Base-by-base conservation (phyloP, 2,888 invertebrate genomes). In the Chloroclysta siterata region DNA sequence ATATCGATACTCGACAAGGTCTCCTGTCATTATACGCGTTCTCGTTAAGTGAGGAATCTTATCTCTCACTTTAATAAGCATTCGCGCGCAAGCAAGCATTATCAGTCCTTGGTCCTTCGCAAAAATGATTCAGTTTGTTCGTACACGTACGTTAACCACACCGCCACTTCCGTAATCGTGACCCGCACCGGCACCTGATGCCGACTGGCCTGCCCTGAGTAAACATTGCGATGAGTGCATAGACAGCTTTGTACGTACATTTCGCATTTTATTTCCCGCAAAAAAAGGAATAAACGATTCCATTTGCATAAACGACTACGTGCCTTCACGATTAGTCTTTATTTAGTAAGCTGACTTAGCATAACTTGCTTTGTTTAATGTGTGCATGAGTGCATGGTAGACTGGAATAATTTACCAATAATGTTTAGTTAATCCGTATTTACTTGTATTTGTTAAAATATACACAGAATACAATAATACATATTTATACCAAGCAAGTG, bases 211-310 rank as follows among this genome's bases (percentile, higher is more conserved):
- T 74, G 75, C 78, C 71, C 71, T 72, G 70, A 72, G 75, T 73
- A 76, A 79, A 77, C 77, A 81, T 75, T 76, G 77, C 80, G 80
- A 75, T 73, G 73, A 81, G 81, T 84, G 83, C 86, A 64, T 65
- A 85, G 68, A 63, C 72, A 69, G 60, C 64, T 61, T 61, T 66
- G 71, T 68, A 71, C 70, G 53, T 62, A 69, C 58, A 50, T 65
- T 73, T 71, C 64, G 71, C 73, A 80, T 77, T 80, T 81, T 80
- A 81, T 83, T 81, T 75, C 65, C 72, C 72, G 77, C 81, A 63
- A 79, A 86, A 87, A 87, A 81, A 89, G 89, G 78, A 85, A 85
- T 81, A 86, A 87, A 83, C 83, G 76, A 78, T 78, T 75, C 55
- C 41, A 88, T 92, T 90, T 83, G 80, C 88, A 90, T 90, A 89